These are phyloP conservation scores for Sebastes vulpes DNA, from an alignment of 2,797 vertebrate genomes.

Conservation along the genomic window DNA sequence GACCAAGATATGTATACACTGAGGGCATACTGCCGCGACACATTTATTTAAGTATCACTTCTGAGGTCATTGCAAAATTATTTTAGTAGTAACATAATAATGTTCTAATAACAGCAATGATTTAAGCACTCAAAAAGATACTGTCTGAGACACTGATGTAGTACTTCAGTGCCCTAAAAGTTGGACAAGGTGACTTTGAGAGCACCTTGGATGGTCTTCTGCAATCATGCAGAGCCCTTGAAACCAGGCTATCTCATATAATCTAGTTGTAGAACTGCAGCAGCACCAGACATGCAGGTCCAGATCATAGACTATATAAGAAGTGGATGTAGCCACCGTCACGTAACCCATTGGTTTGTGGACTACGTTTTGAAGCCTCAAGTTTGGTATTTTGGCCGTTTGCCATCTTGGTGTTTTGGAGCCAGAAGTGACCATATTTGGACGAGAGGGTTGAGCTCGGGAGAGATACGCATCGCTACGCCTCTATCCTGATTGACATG, in stretches of 20 bases:
- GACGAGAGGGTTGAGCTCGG: not conserved
- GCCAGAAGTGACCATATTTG: not conserved
- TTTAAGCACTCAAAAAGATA: not conserved
- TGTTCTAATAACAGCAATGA: not conserved
- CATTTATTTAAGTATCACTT: not conserved
- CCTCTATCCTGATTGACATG: not conserved
- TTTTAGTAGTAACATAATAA: not conserved
- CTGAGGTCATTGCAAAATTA: not conserved
- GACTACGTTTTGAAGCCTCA: not conserved
- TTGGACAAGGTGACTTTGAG: slow-evolving; percentile 16
- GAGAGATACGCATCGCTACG: not conserved
- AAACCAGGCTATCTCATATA: not conserved
- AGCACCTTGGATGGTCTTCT: not conserved
- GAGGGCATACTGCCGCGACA: not conserved
- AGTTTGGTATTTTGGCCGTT: not conserved
- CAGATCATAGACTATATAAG: not conserved
- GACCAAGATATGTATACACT: slow-evolving; percentile 1
- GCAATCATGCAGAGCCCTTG: not conserved
- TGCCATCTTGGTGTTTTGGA: not conserved
- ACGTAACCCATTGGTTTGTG: not conserved
- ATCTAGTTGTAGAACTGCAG: not conserved
- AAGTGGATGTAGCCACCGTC: not conserved
- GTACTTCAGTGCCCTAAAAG: not conserved
- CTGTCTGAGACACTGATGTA: not conserved
- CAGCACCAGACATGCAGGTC: not conserved